Evolutionary conservation across 2,113 vertebrate species (phyloP).

Genomic region (Heterotis niloticus): DNA sequence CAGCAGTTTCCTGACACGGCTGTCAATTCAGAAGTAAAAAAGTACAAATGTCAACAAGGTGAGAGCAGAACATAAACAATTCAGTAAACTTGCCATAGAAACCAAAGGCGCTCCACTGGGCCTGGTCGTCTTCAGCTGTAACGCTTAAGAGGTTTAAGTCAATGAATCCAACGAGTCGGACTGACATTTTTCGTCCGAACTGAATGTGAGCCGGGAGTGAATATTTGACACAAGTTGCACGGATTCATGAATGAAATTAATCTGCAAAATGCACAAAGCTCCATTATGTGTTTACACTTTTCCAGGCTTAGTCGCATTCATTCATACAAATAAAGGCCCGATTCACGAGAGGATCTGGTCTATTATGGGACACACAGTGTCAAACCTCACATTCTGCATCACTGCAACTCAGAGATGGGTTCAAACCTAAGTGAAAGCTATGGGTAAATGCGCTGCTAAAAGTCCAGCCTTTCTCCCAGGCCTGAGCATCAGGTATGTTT

Average conservation of each 20-base stretch:
- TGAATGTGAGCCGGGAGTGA: background rate
- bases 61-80: background rate
- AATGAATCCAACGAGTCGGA: too few species aligned
- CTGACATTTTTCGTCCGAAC: background rate
- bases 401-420: background rate
- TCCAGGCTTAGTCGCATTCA: background rate
- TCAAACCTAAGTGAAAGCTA: background rate
- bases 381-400: slow-evolving; percentile 32
- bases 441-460: slow-evolving; percentile 32
- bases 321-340: background rate
- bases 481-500: slow-evolving; percentile 23
- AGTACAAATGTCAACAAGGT: slow-evolving; percentile 20
- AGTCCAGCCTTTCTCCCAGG: slow-evolving; percentile 2
- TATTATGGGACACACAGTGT: background rate
- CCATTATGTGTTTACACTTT: background rate
- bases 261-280: background rate
- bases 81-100: too few species aligned
- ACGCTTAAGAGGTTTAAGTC: too few species aligned
- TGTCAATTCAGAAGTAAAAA: slow-evolving; percentile 59
- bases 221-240: background rate
- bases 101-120: too few species aligned
- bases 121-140: too few species aligned
- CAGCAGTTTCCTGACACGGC: slow-evolving; percentile 46
- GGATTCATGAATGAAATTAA: background rate
- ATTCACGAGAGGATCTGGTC: slow-evolving; percentile 16